A percentile compares a stretch with the other conserved stretches of the same genome.
Conservation (phyloP, 2,888 invertebrate genomes). For the Rapana venosa region DNA sequence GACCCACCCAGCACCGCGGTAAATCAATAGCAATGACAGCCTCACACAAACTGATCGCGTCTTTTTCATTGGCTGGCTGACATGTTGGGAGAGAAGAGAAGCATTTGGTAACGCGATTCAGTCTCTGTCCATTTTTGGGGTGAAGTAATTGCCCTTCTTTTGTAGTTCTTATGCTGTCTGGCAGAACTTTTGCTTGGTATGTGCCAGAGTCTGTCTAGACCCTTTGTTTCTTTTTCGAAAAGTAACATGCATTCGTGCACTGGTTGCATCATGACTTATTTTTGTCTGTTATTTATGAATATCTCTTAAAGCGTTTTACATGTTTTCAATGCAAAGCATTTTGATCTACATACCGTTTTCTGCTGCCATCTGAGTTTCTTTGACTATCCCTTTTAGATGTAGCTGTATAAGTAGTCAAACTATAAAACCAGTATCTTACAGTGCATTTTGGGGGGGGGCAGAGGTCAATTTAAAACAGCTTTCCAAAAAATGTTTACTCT, state of each 20-base stretch:
- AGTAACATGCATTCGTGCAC: neutral
- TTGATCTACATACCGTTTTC: no score
- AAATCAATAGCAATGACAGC: slow-evolving; percentile 7
- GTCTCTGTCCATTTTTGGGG: neutral
- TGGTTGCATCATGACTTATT: neutral
- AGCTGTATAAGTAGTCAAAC: no score
- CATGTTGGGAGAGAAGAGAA: neutral
- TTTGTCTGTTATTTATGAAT: no score
- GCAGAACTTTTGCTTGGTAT: neutral
- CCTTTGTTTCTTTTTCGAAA: neutral
- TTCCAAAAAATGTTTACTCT: no score
- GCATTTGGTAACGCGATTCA: neutral
- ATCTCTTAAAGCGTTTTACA: no score
- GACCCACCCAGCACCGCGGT: neutral
- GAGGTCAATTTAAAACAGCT: no score
- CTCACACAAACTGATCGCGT: slow-evolving; percentile 5
- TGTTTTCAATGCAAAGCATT: no score
- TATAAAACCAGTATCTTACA: no score
- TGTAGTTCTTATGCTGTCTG: neutral
- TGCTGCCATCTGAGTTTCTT: no score
- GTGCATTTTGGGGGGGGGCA: no score
- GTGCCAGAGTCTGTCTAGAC: neutral
- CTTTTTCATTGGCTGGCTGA: neutral
- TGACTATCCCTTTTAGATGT: no score
- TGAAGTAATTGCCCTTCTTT: neutral